phyloP scores from a whole-genome alignment of 2,113 vertebrate species.

The Mola mola region DNA sequence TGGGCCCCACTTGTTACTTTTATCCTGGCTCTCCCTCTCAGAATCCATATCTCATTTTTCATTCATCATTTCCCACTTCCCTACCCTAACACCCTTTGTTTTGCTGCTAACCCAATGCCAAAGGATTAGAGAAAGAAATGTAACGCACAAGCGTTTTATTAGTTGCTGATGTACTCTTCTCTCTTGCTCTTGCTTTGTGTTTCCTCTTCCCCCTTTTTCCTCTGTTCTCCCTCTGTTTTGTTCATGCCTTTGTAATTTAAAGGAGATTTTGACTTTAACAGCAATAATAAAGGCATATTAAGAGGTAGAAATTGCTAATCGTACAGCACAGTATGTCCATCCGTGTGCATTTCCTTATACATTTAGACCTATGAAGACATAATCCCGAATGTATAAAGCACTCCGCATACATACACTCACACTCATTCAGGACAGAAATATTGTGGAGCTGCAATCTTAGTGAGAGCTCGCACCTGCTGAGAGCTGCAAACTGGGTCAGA shows the following conservation, averaged over 20 bases:
- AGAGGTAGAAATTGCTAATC: too few species aligned
- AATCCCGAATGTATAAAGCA: too few species aligned
- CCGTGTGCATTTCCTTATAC: too few species aligned
- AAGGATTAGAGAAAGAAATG: conserved; percentile 1
- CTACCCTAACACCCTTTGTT: not conserved
- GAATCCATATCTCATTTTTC: conserved; percentile 11
- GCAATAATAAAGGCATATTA: not conserved
- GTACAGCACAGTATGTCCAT: too few species aligned
- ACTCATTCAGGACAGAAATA: conserved; percentile 19
- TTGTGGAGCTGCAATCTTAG: conserved; percentile 33
- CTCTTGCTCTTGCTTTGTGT: too few species aligned
- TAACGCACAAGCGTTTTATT: not conserved
- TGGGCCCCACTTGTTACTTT: conserved; percentile 10
- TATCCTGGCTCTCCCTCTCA: conserved; percentile 19
- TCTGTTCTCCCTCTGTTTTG: not conserved
- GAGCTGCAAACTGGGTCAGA: conserved; percentile 43
- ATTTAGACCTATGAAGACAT: too few species aligned
- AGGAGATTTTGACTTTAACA: too few species aligned
- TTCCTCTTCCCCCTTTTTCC: not conserved
- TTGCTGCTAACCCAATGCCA: too few species aligned
- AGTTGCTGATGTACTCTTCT: too few species aligned
- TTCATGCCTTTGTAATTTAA: not conserved
- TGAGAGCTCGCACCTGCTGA: conserved; percentile 26
- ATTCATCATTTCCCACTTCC: conserved; percentile 36
- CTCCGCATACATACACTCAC: not conserved